Evolutionary conservation across 2,113 vertebrate genomes (phyloP).

Genomic region (Nothocercus julius): DNA sequence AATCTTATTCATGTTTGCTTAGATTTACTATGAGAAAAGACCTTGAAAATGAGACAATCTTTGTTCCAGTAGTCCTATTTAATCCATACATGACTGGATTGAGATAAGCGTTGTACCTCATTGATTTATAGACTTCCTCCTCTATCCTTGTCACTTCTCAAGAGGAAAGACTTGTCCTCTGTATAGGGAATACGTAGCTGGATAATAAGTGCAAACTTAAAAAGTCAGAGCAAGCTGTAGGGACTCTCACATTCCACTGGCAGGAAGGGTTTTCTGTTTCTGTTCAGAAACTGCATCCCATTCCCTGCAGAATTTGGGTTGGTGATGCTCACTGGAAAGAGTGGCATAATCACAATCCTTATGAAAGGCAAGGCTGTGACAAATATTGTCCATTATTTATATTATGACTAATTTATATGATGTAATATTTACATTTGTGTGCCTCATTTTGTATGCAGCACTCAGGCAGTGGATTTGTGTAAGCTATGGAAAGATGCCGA

Average conservation of each 20-base stretch:
- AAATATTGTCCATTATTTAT: background rate
- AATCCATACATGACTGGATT: conserved; percentile 32
- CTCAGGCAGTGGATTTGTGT: background rate
- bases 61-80: conserved; percentile 28
- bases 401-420: background rate
- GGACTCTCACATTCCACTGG: background rate
- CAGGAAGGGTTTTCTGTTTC: background rate
- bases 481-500: background rate
- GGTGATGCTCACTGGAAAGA: background rate
- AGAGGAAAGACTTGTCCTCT: background rate
- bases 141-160: background rate
- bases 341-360: background rate
- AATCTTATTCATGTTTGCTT: conserved; percentile 50
- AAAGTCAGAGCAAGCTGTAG: background rate
- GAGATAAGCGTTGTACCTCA: background rate
- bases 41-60: conserved; percentile 33
- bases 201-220: background rate
- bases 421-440: background rate
- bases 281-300: background rate
- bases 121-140: conserved; percentile 17
- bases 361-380: background rate
- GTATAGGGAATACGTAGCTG: background rate
- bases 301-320: background rate
- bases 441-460: background rate
- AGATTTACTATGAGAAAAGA: conserved; percentile 32